Evolutionary conservation across 2,888 invertebrate species (phyloP).

Genomic region (Tetragnatha montana): DNA sequence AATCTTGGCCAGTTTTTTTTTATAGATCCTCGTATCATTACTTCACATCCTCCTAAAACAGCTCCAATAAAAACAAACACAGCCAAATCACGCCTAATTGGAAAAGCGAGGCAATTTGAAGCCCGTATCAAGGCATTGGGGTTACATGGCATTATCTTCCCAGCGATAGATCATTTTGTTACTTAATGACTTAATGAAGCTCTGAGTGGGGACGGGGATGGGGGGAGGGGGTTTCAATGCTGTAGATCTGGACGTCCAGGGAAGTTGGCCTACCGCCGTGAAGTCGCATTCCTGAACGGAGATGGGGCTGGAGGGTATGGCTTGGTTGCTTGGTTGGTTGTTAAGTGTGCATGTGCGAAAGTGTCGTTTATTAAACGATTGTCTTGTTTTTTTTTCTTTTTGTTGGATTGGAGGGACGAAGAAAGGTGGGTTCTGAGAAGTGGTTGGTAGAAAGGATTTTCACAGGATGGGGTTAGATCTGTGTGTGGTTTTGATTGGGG

Average conservation of each 20-base stretch:
- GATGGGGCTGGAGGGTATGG: too few relatives aligned
- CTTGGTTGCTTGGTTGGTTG: too few relatives aligned
- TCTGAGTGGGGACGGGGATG: constrained; percentile 27
- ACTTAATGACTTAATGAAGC: constrained; percentile 69
- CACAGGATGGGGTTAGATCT: too few relatives aligned
- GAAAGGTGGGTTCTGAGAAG: too few relatives aligned
- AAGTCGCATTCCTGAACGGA: constrained; percentile 39
- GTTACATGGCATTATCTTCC: constrained; percentile 61
- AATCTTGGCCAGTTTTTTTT: not conserved
- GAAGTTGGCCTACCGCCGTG: constrained; percentile 56
- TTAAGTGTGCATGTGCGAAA: too few relatives aligned
- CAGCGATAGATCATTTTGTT: constrained; percentile 63
- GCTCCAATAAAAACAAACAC: constrained; percentile 3
- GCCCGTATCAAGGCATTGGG: constrained; percentile 55
- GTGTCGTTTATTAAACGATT: too few relatives aligned
- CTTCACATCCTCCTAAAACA: not conserved
- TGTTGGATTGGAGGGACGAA: too few relatives aligned
- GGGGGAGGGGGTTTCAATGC: constrained; percentile 45
- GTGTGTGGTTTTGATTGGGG: too few relatives aligned
- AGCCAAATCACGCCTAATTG: constrained; percentile 32
- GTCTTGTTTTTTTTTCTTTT: too few relatives aligned
- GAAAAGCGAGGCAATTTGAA: constrained; percentile 57
- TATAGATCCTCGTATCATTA: not conserved
- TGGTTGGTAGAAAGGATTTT: too few relatives aligned
- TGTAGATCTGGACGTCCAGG: constrained; percentile 53